phyloP scores from a whole-genome alignment of 2,797 vertebrate genomes.

The Hyperoplus immaculatus region DNA sequence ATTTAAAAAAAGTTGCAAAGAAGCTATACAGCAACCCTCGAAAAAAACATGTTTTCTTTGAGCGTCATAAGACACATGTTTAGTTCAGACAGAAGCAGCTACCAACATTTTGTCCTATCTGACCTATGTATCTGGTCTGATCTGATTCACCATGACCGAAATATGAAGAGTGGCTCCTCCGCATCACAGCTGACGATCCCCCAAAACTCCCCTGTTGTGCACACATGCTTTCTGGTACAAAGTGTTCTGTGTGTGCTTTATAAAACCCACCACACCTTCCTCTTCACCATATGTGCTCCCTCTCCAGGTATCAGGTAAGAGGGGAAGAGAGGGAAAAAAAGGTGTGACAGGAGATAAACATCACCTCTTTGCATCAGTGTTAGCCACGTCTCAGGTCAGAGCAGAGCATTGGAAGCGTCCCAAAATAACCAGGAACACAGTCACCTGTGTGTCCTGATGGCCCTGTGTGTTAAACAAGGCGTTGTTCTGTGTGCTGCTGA shows the following conservation, averaged over 20 bases:
- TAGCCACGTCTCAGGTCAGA: slow-evolving; percentile 79
- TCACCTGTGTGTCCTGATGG: slow-evolving; percentile 58
- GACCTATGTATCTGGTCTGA: slow-evolving; percentile 43
- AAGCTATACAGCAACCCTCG: slow-evolving; percentile 41
- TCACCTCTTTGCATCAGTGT: slow-evolving; percentile 75
- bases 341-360: slow-evolving; percentile 73
- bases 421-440: slow-evolving; percentile 71
- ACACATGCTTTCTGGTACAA: slow-evolving; percentile 83
- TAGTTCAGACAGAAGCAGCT: slow-evolving; percentile 55
- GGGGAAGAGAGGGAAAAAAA: slow-evolving; percentile 33
- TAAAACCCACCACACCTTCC: slow-evolving; percentile 68
- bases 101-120: slow-evolving; percentile 43
- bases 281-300: slow-evolving; percentile 75
- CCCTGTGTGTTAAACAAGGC: slow-evolving; percentile 50
- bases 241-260: slow-evolving; percentile 78
- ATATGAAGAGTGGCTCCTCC: slow-evolving; percentile 48
- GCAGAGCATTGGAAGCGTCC: slow-evolving; percentile 64
- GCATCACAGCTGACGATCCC: slow-evolving; percentile 56
- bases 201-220: slow-evolving; percentile 60
- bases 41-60: slow-evolving; percentile 30
- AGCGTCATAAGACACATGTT: slow-evolving; percentile 16
- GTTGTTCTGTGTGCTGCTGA: slow-evolving; percentile 50
- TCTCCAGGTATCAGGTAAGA: slow-evolving; percentile 59
- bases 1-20: slow-evolving; percentile 28
- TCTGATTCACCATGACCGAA: slow-evolving; percentile 51